phyloP scores from a whole-genome alignment of 2,113 vertebrate genomes.

The Mesoclemmys tuberculata region DNA sequence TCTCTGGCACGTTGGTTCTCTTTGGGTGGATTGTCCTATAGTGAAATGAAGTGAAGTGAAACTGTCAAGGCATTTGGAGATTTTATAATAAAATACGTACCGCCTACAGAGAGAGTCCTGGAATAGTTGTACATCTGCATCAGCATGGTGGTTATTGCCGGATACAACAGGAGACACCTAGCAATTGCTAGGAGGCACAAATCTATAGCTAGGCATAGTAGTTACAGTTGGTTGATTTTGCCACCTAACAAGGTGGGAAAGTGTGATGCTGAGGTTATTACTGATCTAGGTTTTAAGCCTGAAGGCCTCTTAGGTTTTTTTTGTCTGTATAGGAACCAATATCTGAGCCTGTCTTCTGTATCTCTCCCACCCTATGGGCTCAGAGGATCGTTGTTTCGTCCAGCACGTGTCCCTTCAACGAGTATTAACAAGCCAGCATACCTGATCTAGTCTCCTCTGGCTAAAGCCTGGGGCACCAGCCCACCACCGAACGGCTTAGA shows the following conservation, averaged over 20 bases:
- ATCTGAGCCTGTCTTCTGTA: neutral
- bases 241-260: no score
- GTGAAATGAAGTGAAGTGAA: no score
- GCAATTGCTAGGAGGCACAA: no score
- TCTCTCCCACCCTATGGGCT: neutral
- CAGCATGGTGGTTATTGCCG: no score
- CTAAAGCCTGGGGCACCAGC: neutral
- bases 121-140: no score
- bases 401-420: neutral
- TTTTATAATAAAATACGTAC: no score
- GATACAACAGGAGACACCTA: no score
- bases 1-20: no score
- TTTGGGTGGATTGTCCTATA: no score
- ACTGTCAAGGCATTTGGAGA: fast-evolving
- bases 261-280: neutral
- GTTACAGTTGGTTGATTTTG: no score
- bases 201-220: no score
- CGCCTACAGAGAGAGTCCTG: no score
- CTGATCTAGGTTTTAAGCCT: neutral
- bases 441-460: neutral
- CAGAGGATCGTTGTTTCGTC: neutral
- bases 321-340: neutral
- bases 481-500: neutral
- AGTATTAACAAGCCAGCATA: neutral
- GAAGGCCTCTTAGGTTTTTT: fast-evolving